Percentiles rank a stretch among this genome's conserved stretches.
Evolutionary conservation across 1,140 invertebrate species (phyloP).

Genomic region (Papilio aristodemus): DNA sequence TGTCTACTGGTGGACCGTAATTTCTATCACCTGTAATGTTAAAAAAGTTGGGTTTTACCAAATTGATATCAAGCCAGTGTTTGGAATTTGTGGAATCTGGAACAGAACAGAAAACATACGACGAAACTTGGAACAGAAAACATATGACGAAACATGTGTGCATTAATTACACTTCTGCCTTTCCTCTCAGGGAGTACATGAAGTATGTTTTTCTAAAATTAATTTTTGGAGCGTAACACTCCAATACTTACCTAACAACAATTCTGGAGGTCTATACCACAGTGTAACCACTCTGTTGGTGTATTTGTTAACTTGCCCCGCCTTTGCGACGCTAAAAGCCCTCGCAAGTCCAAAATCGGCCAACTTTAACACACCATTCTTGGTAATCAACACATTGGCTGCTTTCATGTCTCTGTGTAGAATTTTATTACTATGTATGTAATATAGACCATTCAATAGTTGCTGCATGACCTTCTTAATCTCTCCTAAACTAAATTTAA

Average conservation of each 20-base stretch:
- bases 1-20: slow-evolving; percentile 97
- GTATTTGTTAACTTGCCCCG: slow-evolving; percentile 92
- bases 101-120: too few species aligned
- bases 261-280: slow-evolving; percentile 96
- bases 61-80: too few species aligned
- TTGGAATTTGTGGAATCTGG: too few species aligned
- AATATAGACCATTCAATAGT: slow-evolving; percentile 96
- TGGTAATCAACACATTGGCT: slow-evolving; percentile 98
- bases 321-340: slow-evolving; percentile 95
- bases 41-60: too few species aligned
- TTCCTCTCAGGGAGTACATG: neutral
- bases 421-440: slow-evolving; percentile 98
- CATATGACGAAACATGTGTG: too few species aligned
- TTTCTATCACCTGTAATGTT: slow-evolving; percentile 89
- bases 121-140: too few species aligned
- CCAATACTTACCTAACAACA: slow-evolving; percentile 78
- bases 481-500: slow-evolving; percentile 97
- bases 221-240: too few species aligned
- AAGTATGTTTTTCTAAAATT: slow-evolving; percentile 1
- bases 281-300: slow-evolving; percentile 99
- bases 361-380: slow-evolving; percentile 95
- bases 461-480: slow-evolving; percentile 99
- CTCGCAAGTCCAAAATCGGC: slow-evolving; percentile 96
- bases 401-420: slow-evolving; percentile 99
- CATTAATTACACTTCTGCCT: too few species aligned